These are phyloP conservation scores for Avahi laniger DNA, from an alignment of 2,797 vertebrate genomes.

Conservation along the genomic window DNA sequence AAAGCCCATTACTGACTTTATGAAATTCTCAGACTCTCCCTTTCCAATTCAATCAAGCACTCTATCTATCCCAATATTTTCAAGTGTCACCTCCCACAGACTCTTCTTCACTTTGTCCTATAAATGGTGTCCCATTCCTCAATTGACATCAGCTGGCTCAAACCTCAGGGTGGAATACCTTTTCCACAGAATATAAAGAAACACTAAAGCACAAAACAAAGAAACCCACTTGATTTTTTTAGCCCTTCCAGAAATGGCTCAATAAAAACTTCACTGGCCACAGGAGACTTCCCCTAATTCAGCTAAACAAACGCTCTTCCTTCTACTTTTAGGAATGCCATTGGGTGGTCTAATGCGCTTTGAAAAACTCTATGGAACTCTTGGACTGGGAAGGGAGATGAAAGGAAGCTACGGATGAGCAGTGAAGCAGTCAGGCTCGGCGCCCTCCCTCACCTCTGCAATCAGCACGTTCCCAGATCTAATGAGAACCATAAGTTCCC, in stretches of 20 bases:
- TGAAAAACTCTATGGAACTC: neutral
- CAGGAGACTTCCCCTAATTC: slow-evolving; percentile 32
- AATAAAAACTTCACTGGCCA: slow-evolving; percentile 42
- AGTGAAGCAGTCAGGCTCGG: neutral
- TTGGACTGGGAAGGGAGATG: neutral
- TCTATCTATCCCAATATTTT: neutral
- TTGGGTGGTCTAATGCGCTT: neutral
- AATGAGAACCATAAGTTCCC: neutral
- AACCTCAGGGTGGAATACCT: neutral
- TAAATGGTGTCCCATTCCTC: neutral
- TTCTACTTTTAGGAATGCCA: neutral
- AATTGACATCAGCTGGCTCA: neutral
- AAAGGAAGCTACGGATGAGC: slow-evolving; percentile 23
- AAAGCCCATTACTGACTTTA: neutral
- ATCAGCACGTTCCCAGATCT: neutral
- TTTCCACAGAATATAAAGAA: neutral
- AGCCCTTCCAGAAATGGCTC: neutral
- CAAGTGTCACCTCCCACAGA: neutral
- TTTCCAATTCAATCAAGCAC: neutral
- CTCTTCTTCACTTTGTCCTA: neutral
- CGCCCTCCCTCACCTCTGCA: neutral
- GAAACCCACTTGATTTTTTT: neutral
- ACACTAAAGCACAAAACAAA: slow-evolving; percentile 9
- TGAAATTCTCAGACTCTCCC: neutral
- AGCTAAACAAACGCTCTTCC: slow-evolving; percentile 44